Percentiles rank a stretch among this genome's conserved stretches.
These are phyloP conservation scores for Atherinomorus stipes DNA, from an alignment of 2,113 vertebrate genomes.

Conservation along the genomic window DNA sequence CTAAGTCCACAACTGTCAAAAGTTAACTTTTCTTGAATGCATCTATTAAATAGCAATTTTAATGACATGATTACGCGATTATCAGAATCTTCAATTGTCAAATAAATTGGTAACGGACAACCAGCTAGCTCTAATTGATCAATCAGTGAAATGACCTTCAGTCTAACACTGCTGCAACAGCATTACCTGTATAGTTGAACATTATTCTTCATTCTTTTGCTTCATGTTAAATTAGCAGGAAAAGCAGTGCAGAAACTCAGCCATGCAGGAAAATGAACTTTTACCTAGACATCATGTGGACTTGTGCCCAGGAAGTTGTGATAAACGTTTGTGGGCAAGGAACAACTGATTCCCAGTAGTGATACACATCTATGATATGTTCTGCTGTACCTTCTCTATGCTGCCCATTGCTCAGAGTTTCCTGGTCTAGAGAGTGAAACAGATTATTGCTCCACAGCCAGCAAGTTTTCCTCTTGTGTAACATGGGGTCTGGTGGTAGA, in stretches of 20 bases:
- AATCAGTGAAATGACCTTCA: no score
- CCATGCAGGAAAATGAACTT: constrained; percentile 24
- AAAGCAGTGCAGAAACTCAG: constrained; percentile 8
- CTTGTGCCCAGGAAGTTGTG: constrained; percentile 68
- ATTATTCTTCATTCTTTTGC: neutral
- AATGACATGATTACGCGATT: neutral
- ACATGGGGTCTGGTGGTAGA: constrained; percentile 55
- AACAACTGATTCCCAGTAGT: constrained; percentile 53
- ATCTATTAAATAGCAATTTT: no score
- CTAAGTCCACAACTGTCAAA: neutral
- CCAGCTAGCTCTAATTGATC: neutral
- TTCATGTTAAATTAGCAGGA: neutral
- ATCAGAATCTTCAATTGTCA: neutral
- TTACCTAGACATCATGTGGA: constrained; percentile 49
- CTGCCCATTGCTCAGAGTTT: constrained; percentile 57
- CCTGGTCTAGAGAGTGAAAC: constrained; percentile 60
- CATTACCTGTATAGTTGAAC: neutral
- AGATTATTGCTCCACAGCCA: constrained; percentile 60
- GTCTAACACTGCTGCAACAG: neutral
- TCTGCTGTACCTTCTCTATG: constrained; percentile 45
- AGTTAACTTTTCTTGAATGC: no score
- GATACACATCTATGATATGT: constrained; percentile 66
- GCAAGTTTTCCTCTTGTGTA: constrained; percentile 58
- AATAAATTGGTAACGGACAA: neutral
- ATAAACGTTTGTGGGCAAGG: constrained; percentile 57